Percentiles rank a stretch among this genome's conserved stretches.
phyloP scores from a whole-genome alignment of 1,140 invertebrate genomes.

The Phymastichus coffea region DNA sequence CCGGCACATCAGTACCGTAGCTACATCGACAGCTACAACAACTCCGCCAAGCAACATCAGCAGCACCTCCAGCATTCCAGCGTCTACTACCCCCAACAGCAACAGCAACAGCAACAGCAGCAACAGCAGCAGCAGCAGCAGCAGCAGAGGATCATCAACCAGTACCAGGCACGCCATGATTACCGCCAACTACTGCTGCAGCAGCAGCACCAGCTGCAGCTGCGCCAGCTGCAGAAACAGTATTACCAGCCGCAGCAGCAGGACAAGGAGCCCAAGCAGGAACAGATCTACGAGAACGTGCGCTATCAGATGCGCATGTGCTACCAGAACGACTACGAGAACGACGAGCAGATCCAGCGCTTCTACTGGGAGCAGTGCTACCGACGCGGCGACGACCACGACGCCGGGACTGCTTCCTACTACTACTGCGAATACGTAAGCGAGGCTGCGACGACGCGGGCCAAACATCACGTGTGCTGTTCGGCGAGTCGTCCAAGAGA shows the following conservation, averaged over 20 bases:
- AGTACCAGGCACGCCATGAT: conserved; percentile 15
- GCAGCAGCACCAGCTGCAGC: conserved; percentile 22
- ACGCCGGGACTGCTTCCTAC: conserved; percentile 52
- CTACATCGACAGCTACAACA: conserved; percentile 47
- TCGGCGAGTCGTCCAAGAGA: no score
- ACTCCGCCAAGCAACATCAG: conserved; percentile 17
- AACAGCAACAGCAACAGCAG: conserved; percentile 26
- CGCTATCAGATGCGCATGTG: conserved; percentile 55
- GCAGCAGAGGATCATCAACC: conserved; percentile 16
- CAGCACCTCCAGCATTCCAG: conserved; percentile 23
- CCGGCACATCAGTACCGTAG: conserved; percentile 54
- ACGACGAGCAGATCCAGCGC: conserved; percentile 54
- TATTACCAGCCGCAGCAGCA: conserved; percentile 34
- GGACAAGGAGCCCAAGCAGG: conserved; percentile 35
- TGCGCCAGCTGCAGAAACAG: conserved; percentile 26
- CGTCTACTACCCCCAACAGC: conserved; percentile 17
- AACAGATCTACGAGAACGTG: conserved; percentile 54
- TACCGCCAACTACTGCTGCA: conserved; percentile 23
- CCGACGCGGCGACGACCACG: conserved; percentile 45
- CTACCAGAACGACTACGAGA: conserved; percentile 56
- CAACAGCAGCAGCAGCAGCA: conserved; percentile 19
- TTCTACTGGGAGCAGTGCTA: conserved; percentile 58
- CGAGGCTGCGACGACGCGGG: conserved; percentile 12
- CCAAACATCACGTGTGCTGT: background rate
- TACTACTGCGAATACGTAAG: conserved; percentile 59